Percentiles rank a stretch among this genome's conserved stretches.
Evolutionary conservation across 2,797 vertebrate genomes (phyloP).

Genomic region (Manis javanica): DNA sequence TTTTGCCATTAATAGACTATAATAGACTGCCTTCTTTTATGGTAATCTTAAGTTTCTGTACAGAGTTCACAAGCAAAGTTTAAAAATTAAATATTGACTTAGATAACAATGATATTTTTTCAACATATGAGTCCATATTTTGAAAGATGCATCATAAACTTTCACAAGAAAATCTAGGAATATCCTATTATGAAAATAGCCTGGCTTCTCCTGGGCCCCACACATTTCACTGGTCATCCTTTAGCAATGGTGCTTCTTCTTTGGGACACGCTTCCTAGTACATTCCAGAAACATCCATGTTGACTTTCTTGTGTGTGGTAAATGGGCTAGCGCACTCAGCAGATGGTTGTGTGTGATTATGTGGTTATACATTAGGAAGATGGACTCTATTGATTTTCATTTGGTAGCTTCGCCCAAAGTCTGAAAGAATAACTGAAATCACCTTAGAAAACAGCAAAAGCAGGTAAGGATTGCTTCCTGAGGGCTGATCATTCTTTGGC

Average conservation of each 20-base stretch:
- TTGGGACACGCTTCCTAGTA: neutral
- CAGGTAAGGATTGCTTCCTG: neutral
- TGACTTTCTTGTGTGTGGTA: neutral
- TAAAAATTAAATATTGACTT: conserved; percentile 64
- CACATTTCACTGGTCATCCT: neutral
- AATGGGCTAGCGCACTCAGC: neutral
- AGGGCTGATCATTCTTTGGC: neutral
- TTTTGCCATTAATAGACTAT: too few relatives aligned
- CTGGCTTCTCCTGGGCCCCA: neutral
- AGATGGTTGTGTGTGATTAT: neutral
- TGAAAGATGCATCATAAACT: neutral
- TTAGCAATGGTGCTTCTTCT: neutral
- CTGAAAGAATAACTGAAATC: neutral
- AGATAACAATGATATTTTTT: conserved; percentile 49
- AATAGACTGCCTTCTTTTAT: conserved; percentile 8
- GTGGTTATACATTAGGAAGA: neutral
- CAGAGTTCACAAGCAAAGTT: conserved; percentile 58
- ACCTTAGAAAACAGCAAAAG: neutral
- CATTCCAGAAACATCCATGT: neutral
- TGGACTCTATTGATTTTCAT: neutral
- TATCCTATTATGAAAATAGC: neutral
- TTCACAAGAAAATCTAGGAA: conserved; percentile 16
- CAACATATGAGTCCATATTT: conserved; percentile 46
- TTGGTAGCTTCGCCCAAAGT: neutral
- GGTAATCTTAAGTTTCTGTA: conserved; percentile 47